Evolutionary conservation across 2,888 invertebrate species (phyloP), one percentile per base, ranked within the genome.

Genomic region (Lacanobia oleracea): DNA sequence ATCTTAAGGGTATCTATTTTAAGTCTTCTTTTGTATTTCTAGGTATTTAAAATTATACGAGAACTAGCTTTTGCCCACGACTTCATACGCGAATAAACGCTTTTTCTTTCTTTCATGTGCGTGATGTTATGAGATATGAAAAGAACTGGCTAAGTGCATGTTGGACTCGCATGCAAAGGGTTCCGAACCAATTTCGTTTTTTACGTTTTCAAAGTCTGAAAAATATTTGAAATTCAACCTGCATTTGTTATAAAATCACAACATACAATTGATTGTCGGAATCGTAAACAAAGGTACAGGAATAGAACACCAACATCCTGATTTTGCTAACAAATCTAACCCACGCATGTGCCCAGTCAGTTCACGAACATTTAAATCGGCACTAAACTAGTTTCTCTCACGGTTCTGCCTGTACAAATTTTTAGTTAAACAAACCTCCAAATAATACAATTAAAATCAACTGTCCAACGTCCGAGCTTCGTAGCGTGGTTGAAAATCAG

Each of bases 391-490:
- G 66, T 67, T 81, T 64, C 1, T 9, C 12, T 16, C 23, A 2
- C n/a, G 33, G 60, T 70, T 80, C 63, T 1, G 16, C 8, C 7
- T 40, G 7, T 33, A 45, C 51, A 18, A 50, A 56, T 66, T 48
- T 37, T 23, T 65, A 78, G 50, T 69, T 48, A 67, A 70, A 81
- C 51, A 67, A 63, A 67, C 60, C 67, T 70, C 56, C 27, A 70
- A 64, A 76, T 79, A 79, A 79, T 76, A 76, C 69, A 76, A 67
- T 79, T 70, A 61, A 79, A 79, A 67, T 70, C 67, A 76, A 64
- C 60, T 64, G 67, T 56, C 33, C 64, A 27, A 2, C 37, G 59
- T 65, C 33, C 33, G 21, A 48, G 37, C 48, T 53, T 23, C 37
- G 48, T 45, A 48, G 56, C 37, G 62, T 61, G 2, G 72, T 18